Evolutionary conservation across 2,888 invertebrate species (phyloP).

Genomic region (Clitarchus hookeri): DNA sequence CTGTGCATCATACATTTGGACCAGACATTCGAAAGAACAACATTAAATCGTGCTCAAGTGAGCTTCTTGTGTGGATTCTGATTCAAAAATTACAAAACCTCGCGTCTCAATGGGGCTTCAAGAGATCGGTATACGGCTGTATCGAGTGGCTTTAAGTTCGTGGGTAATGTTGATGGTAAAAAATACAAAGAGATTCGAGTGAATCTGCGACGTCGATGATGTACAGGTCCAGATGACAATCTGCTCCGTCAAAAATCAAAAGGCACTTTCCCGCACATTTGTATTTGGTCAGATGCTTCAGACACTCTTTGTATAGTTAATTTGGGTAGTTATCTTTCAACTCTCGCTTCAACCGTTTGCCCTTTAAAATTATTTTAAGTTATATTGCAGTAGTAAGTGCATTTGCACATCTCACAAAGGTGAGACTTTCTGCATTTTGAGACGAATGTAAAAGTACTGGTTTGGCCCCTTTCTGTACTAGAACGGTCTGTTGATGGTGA

Average conservation of each 20-base stretch:
- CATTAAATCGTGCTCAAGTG: conserved; percentile 41
- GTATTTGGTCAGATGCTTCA: neutral
- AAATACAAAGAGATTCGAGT: conserved; percentile 14
- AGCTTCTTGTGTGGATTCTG: conserved; percentile 40
- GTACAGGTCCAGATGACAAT: conserved; percentile 30
- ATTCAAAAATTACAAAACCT: conserved; percentile 38
- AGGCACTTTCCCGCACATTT: conserved; percentile 10
- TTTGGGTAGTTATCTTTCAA: neutral
- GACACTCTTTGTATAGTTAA: neutral
- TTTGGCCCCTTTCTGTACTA: conserved; percentile 33
- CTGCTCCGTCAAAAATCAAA: neutral
- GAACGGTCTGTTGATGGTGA: conserved; percentile 33
- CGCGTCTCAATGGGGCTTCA: conserved; percentile 44
- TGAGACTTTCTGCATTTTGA: conserved; percentile 34
- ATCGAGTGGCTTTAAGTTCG: neutral
- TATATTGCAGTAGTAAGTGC: neutral
- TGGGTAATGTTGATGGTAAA: neutral
- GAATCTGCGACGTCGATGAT: conserved; percentile 20
- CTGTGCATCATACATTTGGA: conserved; percentile 1
- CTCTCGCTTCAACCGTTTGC: neutral
- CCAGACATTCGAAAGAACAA: conserved; percentile 44
- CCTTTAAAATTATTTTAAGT: neutral
- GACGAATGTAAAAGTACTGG: conserved; percentile 32
- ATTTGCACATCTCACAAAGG: conserved; percentile 22
- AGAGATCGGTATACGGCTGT: conserved; percentile 30